A percentile compares a stretch with the other conserved stretches of the same genome.
Conservation (phyloP, 2,113 vertebrate genomes). For the Neolamprologus toae region DNA sequence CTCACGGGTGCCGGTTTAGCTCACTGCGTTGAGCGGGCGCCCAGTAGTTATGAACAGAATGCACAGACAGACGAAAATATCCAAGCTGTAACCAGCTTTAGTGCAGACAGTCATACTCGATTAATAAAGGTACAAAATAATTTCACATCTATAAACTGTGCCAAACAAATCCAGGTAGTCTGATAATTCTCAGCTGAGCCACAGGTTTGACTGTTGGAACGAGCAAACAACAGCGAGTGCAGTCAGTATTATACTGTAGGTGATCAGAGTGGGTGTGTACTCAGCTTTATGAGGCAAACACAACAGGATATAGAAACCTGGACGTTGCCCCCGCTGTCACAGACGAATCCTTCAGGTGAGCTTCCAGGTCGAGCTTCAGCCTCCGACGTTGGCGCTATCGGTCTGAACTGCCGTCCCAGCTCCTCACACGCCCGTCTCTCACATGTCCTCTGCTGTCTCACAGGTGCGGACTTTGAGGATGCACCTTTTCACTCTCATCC, state of each 20-base stretch:
- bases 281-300: not conserved
- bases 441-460: not conserved
- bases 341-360: not conserved
- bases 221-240: not conserved
- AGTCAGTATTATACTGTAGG: not conserved
- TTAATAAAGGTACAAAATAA: not conserved
- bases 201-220: not conserved
- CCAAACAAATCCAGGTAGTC: not conserved
- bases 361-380: not conserved
- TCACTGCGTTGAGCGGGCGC: not conserved
- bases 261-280: not conserved
- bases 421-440: not conserved
- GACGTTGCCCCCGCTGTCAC: not conserved
- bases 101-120: not conserved
- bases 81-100: not conserved
- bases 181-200: not conserved
- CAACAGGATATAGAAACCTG: not conserved
- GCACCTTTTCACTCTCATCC: slow-evolving; percentile 86
- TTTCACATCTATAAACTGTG: not conserved
- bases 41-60: not conserved
- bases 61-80: not conserved
- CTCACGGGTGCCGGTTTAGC: not conserved
- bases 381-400: not conserved
- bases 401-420: not conserved
- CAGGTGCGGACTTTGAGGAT: slow-evolving; percentile 88